Percentiles rank a stretch among this genome's conserved stretches.
phyloP scores from a whole-genome alignment of 2,113 vertebrate species.

The Monarcha castaneiventris region DNA sequence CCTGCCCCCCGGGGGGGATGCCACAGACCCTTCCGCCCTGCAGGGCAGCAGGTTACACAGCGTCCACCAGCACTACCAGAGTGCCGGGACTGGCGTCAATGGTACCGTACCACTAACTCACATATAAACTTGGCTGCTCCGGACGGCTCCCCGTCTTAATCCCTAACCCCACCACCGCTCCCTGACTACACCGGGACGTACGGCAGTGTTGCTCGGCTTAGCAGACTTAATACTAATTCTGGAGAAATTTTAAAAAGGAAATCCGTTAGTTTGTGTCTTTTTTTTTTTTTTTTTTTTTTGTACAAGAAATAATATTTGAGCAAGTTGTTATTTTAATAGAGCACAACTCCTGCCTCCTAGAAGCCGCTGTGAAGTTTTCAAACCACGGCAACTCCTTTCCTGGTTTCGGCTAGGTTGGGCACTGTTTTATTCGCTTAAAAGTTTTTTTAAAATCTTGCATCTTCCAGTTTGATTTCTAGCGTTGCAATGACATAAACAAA shows the following conservation, averaged over 20 bases:
- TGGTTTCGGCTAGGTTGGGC: constrained; percentile 11
- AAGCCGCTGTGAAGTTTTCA: constrained; percentile 17
- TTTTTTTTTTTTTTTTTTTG: constrained; percentile 68
- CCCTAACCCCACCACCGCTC: background rate
- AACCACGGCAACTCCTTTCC: background rate
- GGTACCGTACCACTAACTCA: constrained; percentile 96
- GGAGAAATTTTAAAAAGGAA: constrained; percentile 37
- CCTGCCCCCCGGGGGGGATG: constrained; percentile 93
- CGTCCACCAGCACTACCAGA: constrained; percentile 97
- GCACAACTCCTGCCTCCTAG: constrained; percentile 29
- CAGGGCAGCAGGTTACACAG: constrained; percentile 91
- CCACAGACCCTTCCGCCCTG: constrained; percentile 86
- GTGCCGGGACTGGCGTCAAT: constrained; percentile 89
- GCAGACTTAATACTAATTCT: constrained; percentile 46
- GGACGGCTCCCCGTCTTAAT: background rate
- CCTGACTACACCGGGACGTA: constrained; percentile 49
- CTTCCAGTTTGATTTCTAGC: constrained; percentile 48
- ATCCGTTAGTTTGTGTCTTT: constrained; percentile 67
- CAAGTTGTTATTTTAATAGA: constrained; percentile 44
- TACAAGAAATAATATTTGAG: background rate
- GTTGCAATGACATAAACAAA: constrained; percentile 50
- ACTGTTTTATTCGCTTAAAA: constrained; percentile 19
- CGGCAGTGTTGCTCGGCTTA: constrained; percentile 48
- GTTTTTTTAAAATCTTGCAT: constrained; percentile 32
- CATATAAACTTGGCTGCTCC: constrained; percentile 78